Evolutionary conservation across 2,888 invertebrate species (phyloP), one percentile per base, ranked within the genome.

Genomic region (Trachelus troglodyta): DNA sequence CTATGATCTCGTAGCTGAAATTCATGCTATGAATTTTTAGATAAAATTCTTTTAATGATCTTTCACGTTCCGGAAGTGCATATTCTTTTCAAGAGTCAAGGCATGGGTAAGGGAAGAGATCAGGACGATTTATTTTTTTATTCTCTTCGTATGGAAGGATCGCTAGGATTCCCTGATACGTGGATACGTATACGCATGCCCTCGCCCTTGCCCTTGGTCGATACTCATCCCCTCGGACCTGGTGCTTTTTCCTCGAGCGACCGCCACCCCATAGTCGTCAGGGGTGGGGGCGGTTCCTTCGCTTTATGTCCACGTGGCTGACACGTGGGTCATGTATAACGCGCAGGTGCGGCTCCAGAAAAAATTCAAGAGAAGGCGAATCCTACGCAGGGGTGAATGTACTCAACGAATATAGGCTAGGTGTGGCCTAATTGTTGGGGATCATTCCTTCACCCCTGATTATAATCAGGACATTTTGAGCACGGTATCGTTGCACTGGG

Each of bases 161-260:
- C 6, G 6, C 4, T 15, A 40, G 15, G 40, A 40, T 40, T 56
- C 2, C 23, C 23, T 23, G 9, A 23, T 23, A 56, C 56, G 56
- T 56, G 2, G 56, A 56, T 71, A 79, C 82, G 81, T 79, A 76
- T 80, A 84, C 83, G 85, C 85, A 85, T 85, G 86, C 84, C 83
- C 85, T 82, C 84, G 88, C 86, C 90, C 90, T 90, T 90, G 90
- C 89, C 90, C 90, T 90, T 90, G 90, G 85, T 90, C 90, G 89
- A 89, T 89, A 90, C 84, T 86, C 87, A 88, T 87, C 56, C 87
- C 88, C 86, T 86, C 82, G 82, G 83, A 82, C 81, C 76, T 33
- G 34, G 73, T 75, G 76, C 40, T 73, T 74, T 82, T 83, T 83
- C 71, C 71, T 35, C 31, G 74, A 31, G 75, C 34, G 31, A 69